Conservation (phyloP, 2,113 vertebrate genomes). For the Vireo altiloquus region DNA sequence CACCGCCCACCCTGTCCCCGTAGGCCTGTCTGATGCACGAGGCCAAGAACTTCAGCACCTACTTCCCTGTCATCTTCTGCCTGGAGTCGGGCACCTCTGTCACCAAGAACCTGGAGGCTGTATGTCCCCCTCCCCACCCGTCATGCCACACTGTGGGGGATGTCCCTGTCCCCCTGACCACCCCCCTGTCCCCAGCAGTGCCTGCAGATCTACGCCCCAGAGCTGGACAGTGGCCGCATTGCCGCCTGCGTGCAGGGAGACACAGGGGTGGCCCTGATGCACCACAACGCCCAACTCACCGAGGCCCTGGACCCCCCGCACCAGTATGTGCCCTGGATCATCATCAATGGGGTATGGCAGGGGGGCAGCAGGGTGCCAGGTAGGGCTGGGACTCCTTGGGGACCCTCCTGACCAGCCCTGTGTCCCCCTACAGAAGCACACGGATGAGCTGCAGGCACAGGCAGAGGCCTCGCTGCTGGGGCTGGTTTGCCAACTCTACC, state of each 20-base stretch:
- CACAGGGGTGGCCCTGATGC: slow-evolving; percentile 82
- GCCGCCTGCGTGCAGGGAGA: slow-evolving; percentile 77
- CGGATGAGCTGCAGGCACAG: slow-evolving; percentile 69
- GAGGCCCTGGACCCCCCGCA: slow-evolving; percentile 77
- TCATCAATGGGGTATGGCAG: slow-evolving; percentile 82
- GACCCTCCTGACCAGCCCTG: rapidly evolving
- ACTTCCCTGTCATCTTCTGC: slow-evolving; percentile 77
- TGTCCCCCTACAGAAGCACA: slow-evolving; percentile 73
- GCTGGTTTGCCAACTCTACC: slow-evolving; percentile 79
- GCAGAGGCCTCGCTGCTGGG: slow-evolving; percentile 70
- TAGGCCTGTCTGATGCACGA: slow-evolving; percentile 84
- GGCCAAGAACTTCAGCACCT: not conserved
- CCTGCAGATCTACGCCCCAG: slow-evolving; percentile 57
- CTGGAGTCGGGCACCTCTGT: slow-evolving; percentile 80
- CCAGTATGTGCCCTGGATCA: slow-evolving; percentile 89
- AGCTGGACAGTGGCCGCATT: slow-evolving; percentile 44
- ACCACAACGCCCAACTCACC: slow-evolving; percentile 82
- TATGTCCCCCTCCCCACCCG: slow-evolving; percentile 26
- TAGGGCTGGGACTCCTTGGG: rapidly evolving
- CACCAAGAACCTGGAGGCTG: slow-evolving; percentile 65
- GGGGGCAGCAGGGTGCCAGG: not conserved
- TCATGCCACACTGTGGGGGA: rapidly evolving
- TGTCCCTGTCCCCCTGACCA: rapidly evolving
- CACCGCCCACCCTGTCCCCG: rapidly evolving
- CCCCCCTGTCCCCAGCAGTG: slow-evolving; percentile 70